These are phyloP conservation scores for Cinclus mexicanus DNA, from an alignment of 2,113 vertebrate species.

Conservation along the genomic window DNA sequence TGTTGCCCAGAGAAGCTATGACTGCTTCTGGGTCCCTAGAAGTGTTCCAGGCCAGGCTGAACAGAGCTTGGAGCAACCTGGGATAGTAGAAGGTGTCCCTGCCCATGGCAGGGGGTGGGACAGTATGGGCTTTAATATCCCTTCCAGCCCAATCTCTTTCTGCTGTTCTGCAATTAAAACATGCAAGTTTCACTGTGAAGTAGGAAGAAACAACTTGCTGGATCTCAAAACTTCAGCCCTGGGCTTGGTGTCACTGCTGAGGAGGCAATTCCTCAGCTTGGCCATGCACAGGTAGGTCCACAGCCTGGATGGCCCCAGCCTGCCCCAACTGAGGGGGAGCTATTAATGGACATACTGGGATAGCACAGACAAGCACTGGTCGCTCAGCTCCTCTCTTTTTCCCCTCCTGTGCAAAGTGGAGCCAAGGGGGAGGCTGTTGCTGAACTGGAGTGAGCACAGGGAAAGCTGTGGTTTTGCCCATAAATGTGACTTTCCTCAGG, in stretches of 20 bases:
- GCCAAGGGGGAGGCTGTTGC: neutral
- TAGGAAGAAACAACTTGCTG: neutral
- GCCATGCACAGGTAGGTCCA: neutral
- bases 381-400: neutral
- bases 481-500: fast-evolving
- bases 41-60: neutral
- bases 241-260: neutral
- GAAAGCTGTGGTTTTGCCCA: neutral
- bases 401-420: neutral
- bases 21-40: neutral
- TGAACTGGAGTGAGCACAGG: neutral
- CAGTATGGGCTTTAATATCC: neutral
- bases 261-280: neutral
- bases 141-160: neutral
- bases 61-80: neutral
- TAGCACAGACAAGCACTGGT: neutral
- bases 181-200: neutral
- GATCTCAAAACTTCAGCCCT: neutral
- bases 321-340: neutral
- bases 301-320: neutral
- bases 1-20: neutral
- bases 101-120: neutral
- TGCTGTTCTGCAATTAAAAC: neutral
- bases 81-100: neutral
- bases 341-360: neutral